Evolutionary conservation across 2,888 invertebrate species (phyloP), one percentile per base, ranked within the genome.

Genomic region (Oasisia sp.): DNA sequence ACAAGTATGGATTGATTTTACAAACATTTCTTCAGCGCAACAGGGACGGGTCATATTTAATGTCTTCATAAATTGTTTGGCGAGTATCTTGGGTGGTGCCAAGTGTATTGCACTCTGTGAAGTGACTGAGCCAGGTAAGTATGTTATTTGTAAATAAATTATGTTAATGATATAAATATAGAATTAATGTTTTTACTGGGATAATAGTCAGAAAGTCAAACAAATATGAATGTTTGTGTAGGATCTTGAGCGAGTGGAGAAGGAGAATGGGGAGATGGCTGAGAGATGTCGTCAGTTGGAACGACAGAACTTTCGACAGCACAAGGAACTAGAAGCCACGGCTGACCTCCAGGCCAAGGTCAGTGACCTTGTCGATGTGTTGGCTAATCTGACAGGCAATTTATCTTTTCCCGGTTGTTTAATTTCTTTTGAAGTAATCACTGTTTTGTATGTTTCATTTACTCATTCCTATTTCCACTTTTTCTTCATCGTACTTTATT

Each of bases 181-280:
- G 1, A n/a, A n/a, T n/a, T n/a, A n/a, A n/a, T 1, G 38, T 38
- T 38, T 38, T 38, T 38, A 38, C 38, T 1, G 38, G 38, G 2
- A 38, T 38, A 38, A 38, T 38, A 38, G 38, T 38, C 38, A 38
- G 38, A 38, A 38, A 38, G 38, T 38, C 38, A 3, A 27, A 45
- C 38, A 44, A 8, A 4, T 32, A 11, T 91, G 27, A 19, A 14
- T 91, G 9, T 45, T 91, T 91, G 89, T 91, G 19, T 92, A 97
- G 94, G 98, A 98, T 95, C 97, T 97, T 93, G 97, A 97, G 91
- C 97, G 97, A 92, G 95, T 98, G 91, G 98, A 98, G 94, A 96
- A 96, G 92, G 98, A 98, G 94, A 93, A 95, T 32, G 93, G 93
- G 19, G 95, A 96, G 89, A 93, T 95, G 56, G 94, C 94, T 44